A percentile compares a stretch with the other conserved stretches of the same genome.
Conservation (phyloP, 2,797 vertebrate genomes). For the Macrochelys suwanniensis region DNA sequence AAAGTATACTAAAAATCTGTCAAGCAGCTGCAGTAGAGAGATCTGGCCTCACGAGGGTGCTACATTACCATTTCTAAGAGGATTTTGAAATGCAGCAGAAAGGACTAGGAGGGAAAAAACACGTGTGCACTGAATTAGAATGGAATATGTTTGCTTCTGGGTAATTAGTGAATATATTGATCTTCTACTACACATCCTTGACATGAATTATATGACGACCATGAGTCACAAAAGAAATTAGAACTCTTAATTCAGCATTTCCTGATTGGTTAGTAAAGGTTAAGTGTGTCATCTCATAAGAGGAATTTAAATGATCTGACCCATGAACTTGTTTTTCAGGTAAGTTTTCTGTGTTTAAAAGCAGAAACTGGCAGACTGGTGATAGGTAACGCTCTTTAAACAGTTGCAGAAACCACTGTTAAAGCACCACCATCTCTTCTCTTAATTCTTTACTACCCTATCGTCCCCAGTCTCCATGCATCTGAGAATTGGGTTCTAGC, state of each 20-base stretch:
- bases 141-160: conserved; percentile 29
- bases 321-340: conserved; percentile 48
- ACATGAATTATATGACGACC: conserved; percentile 16
- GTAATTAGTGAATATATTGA: conserved; percentile 41
- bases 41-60: conserved; percentile 73
- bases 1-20: background rate
- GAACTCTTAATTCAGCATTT: conserved; percentile 32
- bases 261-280: conserved; percentile 42
- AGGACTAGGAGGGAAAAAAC: rapidly evolving
- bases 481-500: too few relatives aligned
- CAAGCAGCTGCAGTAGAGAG: conserved; percentile 23
- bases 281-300: conserved; percentile 30
- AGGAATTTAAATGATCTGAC: conserved; percentile 49
- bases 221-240: conserved; percentile 8
- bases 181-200: conserved; percentile 54
- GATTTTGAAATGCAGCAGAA: background rate
- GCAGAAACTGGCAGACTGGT: background rate
- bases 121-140: background rate
- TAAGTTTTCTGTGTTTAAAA: conserved; percentile 22
- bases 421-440: conserved; percentile 14
- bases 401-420: background rate
- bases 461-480: background rate
- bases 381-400: background rate
- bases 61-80: conserved; percentile 38
- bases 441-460: conserved; percentile 35